These are phyloP conservation scores for Latrodectus elegans DNA, from an alignment of 2,888 invertebrate species.

Conservation along the genomic window DNA sequence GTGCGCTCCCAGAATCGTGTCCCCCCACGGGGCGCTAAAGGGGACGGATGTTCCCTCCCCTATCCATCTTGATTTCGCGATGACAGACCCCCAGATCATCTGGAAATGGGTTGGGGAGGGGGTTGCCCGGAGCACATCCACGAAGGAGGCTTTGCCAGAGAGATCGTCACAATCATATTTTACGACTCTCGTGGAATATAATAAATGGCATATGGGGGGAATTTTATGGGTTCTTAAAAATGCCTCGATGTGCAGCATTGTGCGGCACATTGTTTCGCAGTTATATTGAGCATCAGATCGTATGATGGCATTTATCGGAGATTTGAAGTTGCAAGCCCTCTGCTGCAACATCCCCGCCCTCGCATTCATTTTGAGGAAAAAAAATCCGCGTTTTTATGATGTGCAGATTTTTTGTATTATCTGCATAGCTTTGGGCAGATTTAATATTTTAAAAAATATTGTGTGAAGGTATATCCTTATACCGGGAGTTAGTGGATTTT, in stretches of 20 bases:
- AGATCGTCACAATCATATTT: conserved; percentile 65
- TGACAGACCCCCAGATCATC: conserved; percentile 55
- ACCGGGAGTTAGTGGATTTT: no score
- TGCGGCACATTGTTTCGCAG: conserved; percentile 48
- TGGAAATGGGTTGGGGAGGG: conserved; percentile 18
- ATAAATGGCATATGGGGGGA: conserved; percentile 57
- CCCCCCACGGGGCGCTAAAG: conserved; percentile 22
- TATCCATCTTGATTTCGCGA: conserved; percentile 64
- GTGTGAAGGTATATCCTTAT: no score
- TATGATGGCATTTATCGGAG: conserved; percentile 30
- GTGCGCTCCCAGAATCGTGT: background rate
- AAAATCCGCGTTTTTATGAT: background rate
- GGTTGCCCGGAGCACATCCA: conserved; percentile 25
- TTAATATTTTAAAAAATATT: no score
- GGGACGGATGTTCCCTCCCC: conserved; percentile 23
- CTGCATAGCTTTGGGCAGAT: no score
- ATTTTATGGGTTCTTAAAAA: conserved; percentile 67
- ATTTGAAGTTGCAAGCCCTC: conserved; percentile 15
- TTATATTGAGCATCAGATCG: conserved; percentile 4
- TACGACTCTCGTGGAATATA: conserved; percentile 47
- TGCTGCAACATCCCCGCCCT: background rate
- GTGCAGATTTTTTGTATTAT: no score
- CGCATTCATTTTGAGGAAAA: background rate
- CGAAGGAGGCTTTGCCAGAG: conserved; percentile 9
- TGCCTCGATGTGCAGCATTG: conserved; percentile 31